A percentile compares a stretch with the other conserved stretches of the same genome.
Conservation (phyloP, 2,113 vertebrate genomes). For the Potamarius usumacintae region DNA sequence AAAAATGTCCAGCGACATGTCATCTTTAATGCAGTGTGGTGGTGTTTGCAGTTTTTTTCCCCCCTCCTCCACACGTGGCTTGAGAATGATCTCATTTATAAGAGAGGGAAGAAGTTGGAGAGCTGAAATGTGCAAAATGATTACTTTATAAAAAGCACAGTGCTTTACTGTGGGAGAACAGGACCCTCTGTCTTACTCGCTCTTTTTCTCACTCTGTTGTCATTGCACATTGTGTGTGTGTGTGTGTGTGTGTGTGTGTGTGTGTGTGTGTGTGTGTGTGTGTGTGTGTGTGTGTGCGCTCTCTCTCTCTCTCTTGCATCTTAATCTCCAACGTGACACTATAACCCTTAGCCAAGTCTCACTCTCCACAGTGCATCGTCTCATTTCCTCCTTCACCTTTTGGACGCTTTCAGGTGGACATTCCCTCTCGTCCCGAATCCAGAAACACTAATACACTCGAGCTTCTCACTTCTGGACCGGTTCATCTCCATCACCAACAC, state of each 20-base stretch:
- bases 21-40: background rate
- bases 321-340: background rate
- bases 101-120: background rate
- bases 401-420: background rate
- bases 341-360: background rate
- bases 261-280: too few species aligned
- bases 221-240: background rate
- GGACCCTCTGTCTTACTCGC: background rate
- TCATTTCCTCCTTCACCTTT: background rate
- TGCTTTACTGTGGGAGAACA: background rate
- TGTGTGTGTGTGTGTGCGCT: too few species aligned
- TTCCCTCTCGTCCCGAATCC: background rate
- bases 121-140: background rate
- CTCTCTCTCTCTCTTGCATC: background rate
- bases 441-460: background rate
- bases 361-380: background rate
- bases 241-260: too few species aligned
- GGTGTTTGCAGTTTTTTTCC: background rate
- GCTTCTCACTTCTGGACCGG: background rate
- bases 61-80: background rate
- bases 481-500: background rate
- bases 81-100: background rate
- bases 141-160: background rate
- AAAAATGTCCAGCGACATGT: background rate
- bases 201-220: background rate